Base-by-base conservation (phyloP, 2,797 vertebrate species). In the Tachyglossus aculeatus region DNA sequence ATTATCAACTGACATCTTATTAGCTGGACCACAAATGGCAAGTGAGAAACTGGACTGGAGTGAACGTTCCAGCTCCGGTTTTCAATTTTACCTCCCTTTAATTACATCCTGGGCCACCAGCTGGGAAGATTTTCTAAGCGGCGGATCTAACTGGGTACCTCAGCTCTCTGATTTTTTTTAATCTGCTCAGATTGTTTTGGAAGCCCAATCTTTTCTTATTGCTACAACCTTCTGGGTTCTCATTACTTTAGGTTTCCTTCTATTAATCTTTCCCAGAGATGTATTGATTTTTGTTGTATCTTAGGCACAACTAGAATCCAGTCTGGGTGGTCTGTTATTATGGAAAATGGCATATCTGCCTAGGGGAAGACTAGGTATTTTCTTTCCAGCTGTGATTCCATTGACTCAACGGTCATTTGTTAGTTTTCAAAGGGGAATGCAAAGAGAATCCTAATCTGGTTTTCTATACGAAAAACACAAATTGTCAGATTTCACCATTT, bases 231-330 rank as follows among this genome's bases (percentile, higher is more conserved):
- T 29, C 24, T 25, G 11, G 29, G 24, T 14, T 16, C 8, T 18
- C 14, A 29, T 18, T 47, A 22, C 24, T 47, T 41, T 44, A 8
- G 31, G 39, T 58, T 63, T 54, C 45, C 64, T 39, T 40, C 32
- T 45, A 63, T 10, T 32, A 41, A 69, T 76, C 69, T 55, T 40
- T 60, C 63, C 10, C 18, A 60, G 51, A 48, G 50, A 18, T 59
- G 45, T 47, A 24, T 33, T 39, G 24, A 65, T 36, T 60, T 29
- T 36, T 32, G 31, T 47, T 53, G 21, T 15, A 31, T 10, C 11
- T 16, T 6, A n/a, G n/a, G n/a, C n/a, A n/a, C n/a, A n/a, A n/a
- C n/a, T n/a, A 19, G 18, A 36, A 33, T 31, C 54, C n/a, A 56
- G 41, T 36, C 15, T 62, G 7, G 18, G 40, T 48, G 4, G 21